These are phyloP conservation scores for Anodontia alba DNA, from an alignment of 2,888 invertebrate genomes.

Conservation along the genomic window DNA sequence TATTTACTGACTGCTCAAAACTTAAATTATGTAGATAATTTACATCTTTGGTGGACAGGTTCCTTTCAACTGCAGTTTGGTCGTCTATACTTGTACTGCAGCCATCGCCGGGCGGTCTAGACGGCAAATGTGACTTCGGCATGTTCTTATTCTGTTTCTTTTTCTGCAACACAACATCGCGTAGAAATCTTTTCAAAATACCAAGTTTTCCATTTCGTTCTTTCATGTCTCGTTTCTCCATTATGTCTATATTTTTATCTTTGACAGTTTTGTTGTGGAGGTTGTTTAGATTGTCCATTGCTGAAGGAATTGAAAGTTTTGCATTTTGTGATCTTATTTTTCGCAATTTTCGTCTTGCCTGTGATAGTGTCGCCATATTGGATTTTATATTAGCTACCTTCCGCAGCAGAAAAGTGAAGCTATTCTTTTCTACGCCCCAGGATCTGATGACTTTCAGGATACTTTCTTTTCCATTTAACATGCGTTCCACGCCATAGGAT, in stretches of 20 bases:
- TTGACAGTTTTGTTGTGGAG: not conserved
- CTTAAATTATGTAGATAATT: not conserved
- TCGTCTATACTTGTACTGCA: not conserved
- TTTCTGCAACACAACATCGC: not conserved
- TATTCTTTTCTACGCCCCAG: not conserved
- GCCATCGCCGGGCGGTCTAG: not conserved
- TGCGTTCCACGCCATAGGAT: constrained; percentile 12
- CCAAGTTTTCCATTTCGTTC: not conserved
- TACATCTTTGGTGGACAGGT: no score
- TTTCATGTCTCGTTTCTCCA: not conserved
- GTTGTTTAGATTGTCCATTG: not conserved
- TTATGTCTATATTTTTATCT: not conserved
- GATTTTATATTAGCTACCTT: constrained; percentile 24
- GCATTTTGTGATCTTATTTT: constrained; percentile 6
- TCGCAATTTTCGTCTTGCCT: constrained; percentile 22
- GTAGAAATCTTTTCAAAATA: not conserved
- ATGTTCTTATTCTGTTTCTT: not conserved
- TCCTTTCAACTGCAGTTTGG: no score
- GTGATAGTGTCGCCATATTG: constrained; percentile 29
- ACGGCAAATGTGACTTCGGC: not conserved
- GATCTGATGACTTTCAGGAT: constrained; percentile 27
- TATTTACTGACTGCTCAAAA: not conserved
- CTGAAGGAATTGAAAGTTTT: not conserved
- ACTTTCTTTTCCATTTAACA: constrained; percentile 21
- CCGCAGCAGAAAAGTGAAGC: constrained; percentile 4